Percentiles rank a stretch among this genome's conserved stretches.
Evolutionary conservation across 92 coral and sea anemone genomes (phyloP).

Genomic region (Virgularia gustaviana): DNA sequence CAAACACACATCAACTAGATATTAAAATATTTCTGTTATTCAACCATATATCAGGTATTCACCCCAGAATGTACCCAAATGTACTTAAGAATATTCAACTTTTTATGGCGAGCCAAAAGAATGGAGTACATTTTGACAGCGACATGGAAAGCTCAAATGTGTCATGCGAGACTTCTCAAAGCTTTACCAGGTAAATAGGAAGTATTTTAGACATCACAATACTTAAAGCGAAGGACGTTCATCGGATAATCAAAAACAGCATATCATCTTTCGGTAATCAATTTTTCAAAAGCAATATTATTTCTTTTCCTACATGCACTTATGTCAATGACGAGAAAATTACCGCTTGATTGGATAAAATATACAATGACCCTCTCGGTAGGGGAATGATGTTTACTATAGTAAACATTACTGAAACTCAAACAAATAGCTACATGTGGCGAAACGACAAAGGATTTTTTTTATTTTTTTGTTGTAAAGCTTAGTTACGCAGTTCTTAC

Average conservation of each 20-base stretch:
- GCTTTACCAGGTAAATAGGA: conserved; percentile 87
- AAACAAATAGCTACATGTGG: too few species aligned
- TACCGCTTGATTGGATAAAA: too few species aligned
- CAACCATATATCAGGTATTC: conserved; percentile 81
- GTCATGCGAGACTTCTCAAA: conserved; percentile 67
- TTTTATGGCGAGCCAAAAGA: conserved; percentile 96
- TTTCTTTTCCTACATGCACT: too few species aligned
- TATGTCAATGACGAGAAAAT: too few species aligned
- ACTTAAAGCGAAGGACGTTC: not conserved
- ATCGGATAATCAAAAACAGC: not conserved
- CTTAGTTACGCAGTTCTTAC: too few species aligned
- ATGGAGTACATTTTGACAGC: conserved; percentile 90
- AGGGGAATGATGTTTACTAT: too few species aligned
- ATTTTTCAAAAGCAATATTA: too few species aligned
- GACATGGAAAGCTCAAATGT: conserved; percentile 95
- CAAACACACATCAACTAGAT: not conserved
- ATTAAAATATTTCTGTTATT: not conserved
- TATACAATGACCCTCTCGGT: too few species aligned
- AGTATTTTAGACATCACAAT: too few species aligned
- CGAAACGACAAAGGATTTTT: too few species aligned
- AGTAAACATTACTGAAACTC: too few species aligned
- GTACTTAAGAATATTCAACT: conserved; percentile 90
- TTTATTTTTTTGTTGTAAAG: too few species aligned
- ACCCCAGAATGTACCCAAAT: conserved; percentile 93
- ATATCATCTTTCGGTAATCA: not conserved